phyloP scores from a whole-genome alignment of 35 echinoderm and acorn worm species.

The Acanthaster planci region DNA sequence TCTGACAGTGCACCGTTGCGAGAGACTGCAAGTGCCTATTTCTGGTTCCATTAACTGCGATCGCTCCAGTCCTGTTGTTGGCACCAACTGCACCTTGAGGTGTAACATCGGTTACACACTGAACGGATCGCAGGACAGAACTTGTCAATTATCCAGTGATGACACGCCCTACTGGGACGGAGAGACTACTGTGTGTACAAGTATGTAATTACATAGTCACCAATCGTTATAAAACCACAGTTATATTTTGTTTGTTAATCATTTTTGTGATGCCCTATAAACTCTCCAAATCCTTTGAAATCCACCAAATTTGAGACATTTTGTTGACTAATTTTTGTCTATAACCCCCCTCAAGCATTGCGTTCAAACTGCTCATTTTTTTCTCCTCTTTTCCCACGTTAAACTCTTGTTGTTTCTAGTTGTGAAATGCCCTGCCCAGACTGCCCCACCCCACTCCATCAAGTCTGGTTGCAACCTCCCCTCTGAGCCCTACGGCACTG shows the following conservation, averaged over 20 bases:
- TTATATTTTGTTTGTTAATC: no score
- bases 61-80: not conserved
- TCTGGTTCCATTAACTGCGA: not conserved
- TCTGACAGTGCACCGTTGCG: not conserved
- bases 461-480: conserved; percentile 40
- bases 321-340: no score
- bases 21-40: not conserved
- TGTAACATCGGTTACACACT: not conserved
- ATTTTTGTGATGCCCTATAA: no score
- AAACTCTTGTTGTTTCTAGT: no score
- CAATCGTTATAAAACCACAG: no score
- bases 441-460: conserved; percentile 22
- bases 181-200: not conserved
- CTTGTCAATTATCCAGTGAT: not conserved
- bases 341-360: no score
- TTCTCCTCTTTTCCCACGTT: no score
- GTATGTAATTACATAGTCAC: no score
- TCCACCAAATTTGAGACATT: no score
- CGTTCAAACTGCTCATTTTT: no score
- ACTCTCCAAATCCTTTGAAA: no score
- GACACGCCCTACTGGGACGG: not conserved
- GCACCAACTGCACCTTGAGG: not conserved
- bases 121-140: not conserved
- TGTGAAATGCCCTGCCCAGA: conserved; percentile 30
- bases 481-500: conserved; percentile 35